These are phyloP conservation scores for Conus ventricosus DNA, from an alignment of 1,140 invertebrate species.

Conservation along the genomic window DNA sequence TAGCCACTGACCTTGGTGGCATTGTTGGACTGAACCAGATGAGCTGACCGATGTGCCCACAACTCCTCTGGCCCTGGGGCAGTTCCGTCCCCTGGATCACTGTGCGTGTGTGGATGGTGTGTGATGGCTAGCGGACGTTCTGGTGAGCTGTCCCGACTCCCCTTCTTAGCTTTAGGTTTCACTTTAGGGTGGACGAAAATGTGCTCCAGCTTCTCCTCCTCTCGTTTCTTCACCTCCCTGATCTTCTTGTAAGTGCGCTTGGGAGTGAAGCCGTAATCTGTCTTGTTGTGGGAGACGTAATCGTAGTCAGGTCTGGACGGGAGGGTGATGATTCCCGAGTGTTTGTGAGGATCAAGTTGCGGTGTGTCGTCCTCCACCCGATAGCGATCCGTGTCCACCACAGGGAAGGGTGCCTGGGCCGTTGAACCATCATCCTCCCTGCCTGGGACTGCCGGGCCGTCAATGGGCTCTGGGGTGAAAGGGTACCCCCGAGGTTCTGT, in stretches of 20 bases:
- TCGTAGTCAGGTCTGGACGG: slow-evolving; percentile 59
- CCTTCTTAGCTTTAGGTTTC: slow-evolving; percentile 34
- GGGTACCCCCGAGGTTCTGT: slow-evolving; percentile 7
- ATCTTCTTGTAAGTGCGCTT: slow-evolving; percentile 60
- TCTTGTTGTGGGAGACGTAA: slow-evolving; percentile 65
- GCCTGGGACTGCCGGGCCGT: no score
- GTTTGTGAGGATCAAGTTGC: neutral
- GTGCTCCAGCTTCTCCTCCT: slow-evolving; percentile 56
- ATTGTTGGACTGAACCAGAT: slow-evolving; percentile 36
- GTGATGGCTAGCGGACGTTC: neutral
- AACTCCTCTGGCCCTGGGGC: slow-evolving; percentile 47
- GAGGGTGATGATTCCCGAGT: neutral
- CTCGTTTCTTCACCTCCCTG: slow-evolving; percentile 58
- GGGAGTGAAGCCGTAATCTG: slow-evolving; percentile 53
- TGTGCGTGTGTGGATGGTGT: neutral
- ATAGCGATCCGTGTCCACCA: neutral
- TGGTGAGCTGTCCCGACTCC: neutral
- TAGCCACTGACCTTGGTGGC: no score
- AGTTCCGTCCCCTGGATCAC: slow-evolving; percentile 36
- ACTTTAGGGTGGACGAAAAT: slow-evolving; percentile 60
- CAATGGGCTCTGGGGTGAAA: neutral
- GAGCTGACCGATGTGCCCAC: slow-evolving; percentile 61
- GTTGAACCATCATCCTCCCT: no score
- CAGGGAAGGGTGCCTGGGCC: neutral
- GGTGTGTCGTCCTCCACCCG: neutral